Evolutionary conservation across 2,888 invertebrate genomes (phyloP), one percentile per base, ranked within the genome.

Genomic region (Epistrophella euchroma): DNA sequence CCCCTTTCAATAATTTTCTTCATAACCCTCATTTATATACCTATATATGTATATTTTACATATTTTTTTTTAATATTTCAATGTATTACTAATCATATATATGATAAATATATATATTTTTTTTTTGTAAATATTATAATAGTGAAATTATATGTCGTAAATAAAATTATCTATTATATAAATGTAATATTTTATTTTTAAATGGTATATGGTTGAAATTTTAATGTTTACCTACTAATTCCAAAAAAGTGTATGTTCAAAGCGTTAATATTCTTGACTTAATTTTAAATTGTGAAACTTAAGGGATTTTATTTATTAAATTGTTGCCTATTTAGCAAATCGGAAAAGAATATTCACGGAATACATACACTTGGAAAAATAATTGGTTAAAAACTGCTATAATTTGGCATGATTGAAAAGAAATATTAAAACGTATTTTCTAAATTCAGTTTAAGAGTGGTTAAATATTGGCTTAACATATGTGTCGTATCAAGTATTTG

Each of bases 391-490:
- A 47, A 62, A 62, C 64, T 22, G 47, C 64, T 74, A 47, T 70
- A 80, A 82, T 86, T 77, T 74, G 71, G 86, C 86, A 86, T 86
- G 86, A 73, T 71, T 86, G 32, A 62, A 71, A 70, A 56, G 43
- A 56, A 56, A 55, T 50, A 11, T 71, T 58, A 58, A 52, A 68
- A 35, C 37, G 19, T 52, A 22, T 81, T 81, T 71, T 62, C 60
- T 25, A 37, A 56, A 77, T 77, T 73, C 32, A 45, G 40, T 74
- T 70, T 17, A 73, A 70, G 22, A 74, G 50, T 73, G 55, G 37
- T 81, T 77, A 50, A 56, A 75, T 76, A 85, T 85, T 85, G 81
- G 81, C 81, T 85, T 84, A 55, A 73, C 62, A 77, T 82, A 37
- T 81, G 73, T 81, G 85, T 81, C 73, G 85, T 81, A 60, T 85